Percentiles rank a stretch among this genome's conserved stretches.
Evolutionary conservation across 2,888 invertebrate species (phyloP).

Genomic region (Pinctada fucata): DNA sequence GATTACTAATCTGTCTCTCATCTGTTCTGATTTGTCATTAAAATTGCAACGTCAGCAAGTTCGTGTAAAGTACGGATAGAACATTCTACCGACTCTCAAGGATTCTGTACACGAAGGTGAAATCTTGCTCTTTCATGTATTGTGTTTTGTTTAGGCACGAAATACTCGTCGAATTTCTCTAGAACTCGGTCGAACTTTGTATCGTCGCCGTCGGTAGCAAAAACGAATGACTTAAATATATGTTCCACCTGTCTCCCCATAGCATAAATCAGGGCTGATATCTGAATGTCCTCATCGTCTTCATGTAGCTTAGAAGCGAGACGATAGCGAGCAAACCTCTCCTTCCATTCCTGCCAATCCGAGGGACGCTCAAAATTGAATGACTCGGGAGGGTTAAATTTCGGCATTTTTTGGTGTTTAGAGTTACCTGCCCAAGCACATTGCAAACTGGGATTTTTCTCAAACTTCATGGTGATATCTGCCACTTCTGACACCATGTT

Average conservation of each 20-base stretch:
- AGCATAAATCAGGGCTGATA: too few relatives aligned
- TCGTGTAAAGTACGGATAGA: constrained; percentile 34
- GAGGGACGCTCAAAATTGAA: constrained; percentile 27
- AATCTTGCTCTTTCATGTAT: too few relatives aligned
- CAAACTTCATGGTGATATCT: too few relatives aligned
- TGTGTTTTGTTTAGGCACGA: constrained; percentile 27
- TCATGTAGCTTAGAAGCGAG: constrained; percentile 43
- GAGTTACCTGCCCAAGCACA: too few relatives aligned
- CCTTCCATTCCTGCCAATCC: constrained; percentile 38
- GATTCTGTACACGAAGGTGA: constrained; percentile 15
- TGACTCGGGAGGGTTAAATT: constrained; percentile 27
- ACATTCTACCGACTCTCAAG: constrained; percentile 29
- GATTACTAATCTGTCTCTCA: constrained; percentile 31
- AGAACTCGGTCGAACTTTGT: constrained; percentile 32
- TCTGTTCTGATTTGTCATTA: constrained; percentile 29
- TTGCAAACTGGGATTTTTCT: too few relatives aligned
- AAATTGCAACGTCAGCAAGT: constrained; percentile 40
- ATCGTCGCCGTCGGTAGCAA: constrained; percentile 22
- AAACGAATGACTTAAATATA: constrained; percentile 38
- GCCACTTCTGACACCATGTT: constrained; percentile 40
- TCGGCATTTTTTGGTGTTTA: constrained; percentile 33
- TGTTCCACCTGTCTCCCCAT: constrained; percentile 43
- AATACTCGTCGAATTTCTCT: constrained; percentile 38
- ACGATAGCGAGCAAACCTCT: constrained; percentile 26
- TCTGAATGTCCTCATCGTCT: too few relatives aligned